phyloP scores from a whole-genome alignment of 1,140 invertebrate species.

The Elysia chlorotica region DNA sequence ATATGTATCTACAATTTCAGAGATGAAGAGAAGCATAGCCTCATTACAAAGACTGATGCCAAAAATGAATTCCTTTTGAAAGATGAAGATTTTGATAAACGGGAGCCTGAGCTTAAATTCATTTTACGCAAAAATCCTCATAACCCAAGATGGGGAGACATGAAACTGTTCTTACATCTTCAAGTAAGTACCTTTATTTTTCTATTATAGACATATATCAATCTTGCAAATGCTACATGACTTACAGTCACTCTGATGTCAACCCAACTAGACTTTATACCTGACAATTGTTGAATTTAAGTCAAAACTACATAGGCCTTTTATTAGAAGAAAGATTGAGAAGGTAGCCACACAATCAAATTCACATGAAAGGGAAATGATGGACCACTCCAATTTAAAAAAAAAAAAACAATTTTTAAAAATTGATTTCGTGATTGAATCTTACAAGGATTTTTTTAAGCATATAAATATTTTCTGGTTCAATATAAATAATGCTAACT shows the following conservation, averaged over 20 bases:
- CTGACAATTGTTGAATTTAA: not conserved
- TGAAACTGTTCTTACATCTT: constrained; percentile 88
- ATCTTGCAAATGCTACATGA: no score
- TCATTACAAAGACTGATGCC: constrained; percentile 93
- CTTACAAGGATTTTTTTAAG: no score
- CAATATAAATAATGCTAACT: not conserved
- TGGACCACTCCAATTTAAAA: no score
- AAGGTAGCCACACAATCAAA: no score
- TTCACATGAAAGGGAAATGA: no score
- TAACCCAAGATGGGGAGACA: constrained; percentile 86
- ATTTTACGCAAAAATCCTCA: constrained; percentile 92
- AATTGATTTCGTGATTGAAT: no score
- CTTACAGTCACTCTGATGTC: not conserved
- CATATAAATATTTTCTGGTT: no score
- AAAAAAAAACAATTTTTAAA: no score
- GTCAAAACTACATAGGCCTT: not conserved
- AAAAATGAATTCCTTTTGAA: constrained; percentile 89
- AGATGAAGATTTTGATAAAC: constrained; percentile 89
- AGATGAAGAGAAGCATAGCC: constrained; percentile 76
- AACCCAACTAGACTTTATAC: not conserved
- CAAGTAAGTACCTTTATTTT: constrained; percentile 67
- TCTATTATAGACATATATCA: not conserved
- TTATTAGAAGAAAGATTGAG: not conserved
- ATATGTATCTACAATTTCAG: no score
- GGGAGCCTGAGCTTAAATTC: constrained; percentile 85